Percentiles rank a stretch among this genome's conserved stretches.
Conservation (phyloP, 2,113 vertebrate genomes). For the Eurystomus gularis region DNA sequence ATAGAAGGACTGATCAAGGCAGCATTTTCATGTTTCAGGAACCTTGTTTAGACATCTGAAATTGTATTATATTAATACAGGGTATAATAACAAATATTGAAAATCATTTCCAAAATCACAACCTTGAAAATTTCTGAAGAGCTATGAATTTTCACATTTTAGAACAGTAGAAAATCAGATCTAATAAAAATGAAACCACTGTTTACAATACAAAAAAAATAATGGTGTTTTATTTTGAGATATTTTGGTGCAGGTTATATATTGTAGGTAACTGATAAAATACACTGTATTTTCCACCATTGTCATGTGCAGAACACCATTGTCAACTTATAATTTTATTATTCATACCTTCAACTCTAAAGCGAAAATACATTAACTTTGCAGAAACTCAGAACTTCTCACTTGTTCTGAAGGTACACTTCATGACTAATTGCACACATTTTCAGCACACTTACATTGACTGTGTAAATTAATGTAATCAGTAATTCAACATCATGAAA, state of each 20-base stretch:
- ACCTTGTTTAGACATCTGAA: not conserved
- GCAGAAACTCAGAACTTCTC: not conserved
- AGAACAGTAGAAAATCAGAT: not conserved
- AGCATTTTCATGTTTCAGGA: not conserved
- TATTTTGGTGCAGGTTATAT: not conserved
- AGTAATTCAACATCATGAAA: not conserved
- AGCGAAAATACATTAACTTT: not conserved
- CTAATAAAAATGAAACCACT: not conserved
- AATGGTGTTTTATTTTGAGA: not conserved
- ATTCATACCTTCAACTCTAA: not conserved
- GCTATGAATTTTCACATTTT: not conserved
- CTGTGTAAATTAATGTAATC: not conserved
- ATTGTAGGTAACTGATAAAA: not conserved
- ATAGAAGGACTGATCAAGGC: accelerated
- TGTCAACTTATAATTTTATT: not conserved
- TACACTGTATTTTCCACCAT: not conserved
- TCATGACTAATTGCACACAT: not conserved
- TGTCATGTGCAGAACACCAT: not conserved
- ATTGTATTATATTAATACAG: not conserved
- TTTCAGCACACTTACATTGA: not conserved
- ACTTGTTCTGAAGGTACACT: not conserved
- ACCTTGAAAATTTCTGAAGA: not conserved
- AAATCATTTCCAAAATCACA: not conserved
- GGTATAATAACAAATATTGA: not conserved
- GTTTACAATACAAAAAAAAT: not conserved